Evolutionary conservation across 2,888 invertebrate genomes (phyloP).

Genomic region (Clusia tigrina): DNA sequence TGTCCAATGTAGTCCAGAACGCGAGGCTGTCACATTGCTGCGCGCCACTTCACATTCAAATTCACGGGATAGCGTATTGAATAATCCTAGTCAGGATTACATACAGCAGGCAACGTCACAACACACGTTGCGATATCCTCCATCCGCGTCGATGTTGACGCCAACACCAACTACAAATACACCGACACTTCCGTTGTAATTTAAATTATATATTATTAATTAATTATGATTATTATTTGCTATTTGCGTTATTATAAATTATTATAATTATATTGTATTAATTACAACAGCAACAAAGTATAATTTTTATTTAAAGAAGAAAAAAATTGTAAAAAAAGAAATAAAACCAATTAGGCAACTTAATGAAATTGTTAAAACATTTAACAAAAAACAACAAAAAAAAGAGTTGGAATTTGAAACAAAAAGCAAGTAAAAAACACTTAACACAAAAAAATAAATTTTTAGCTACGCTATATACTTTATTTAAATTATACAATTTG

Average conservation of each 20-base stretch:
- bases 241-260: constrained; percentile 58
- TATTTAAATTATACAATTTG: neutral
- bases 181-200: constrained; percentile 67
- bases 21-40: constrained; percentile 71
- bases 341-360: neutral
- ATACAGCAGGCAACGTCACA: constrained; percentile 66
- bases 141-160: constrained; percentile 66
- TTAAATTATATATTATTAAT: constrained; percentile 41
- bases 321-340: neutral
- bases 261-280: constrained; percentile 58
- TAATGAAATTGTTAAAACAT: neutral
- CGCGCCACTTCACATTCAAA: constrained; percentile 72
- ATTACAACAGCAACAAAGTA: constrained; percentile 27
- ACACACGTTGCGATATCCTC: constrained; percentile 66
- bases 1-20: constrained; percentile 72
- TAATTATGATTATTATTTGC: constrained; percentile 60
- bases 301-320: neutral
- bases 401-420: constrained; percentile 3
- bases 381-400: neutral
- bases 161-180: constrained; percentile 67
- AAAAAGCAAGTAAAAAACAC: neutral
- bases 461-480: neutral
- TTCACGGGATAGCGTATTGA: constrained; percentile 68
- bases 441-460: neutral
- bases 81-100: constrained; percentile 68